Conservation (phyloP, 37 sponge, comb jelly and placozoan genomes). For the Haliclona indistincta region DNA sequence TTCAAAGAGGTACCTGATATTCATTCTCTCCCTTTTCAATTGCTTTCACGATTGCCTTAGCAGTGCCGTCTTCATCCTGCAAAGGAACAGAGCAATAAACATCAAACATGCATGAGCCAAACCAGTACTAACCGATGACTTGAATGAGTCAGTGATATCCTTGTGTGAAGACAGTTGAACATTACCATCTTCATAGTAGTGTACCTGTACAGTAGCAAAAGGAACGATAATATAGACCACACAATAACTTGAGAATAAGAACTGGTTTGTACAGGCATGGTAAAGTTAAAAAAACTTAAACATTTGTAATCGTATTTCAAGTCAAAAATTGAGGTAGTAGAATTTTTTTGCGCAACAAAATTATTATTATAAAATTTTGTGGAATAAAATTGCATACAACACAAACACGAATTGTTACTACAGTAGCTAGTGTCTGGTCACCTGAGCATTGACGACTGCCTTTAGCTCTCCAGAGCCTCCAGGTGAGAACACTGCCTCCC, state of each 20-base stretch:
- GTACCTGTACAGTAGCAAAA: slow-evolving; percentile 60
- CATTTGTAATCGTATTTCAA: no score
- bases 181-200: slow-evolving; percentile 99
- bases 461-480: slow-evolving; percentile 72
- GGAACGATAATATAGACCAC: no score
- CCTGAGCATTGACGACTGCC: slow-evolving; percentile 86
- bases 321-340: neutral
- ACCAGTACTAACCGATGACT: no score
- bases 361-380: no score
- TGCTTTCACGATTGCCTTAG: slow-evolving; percentile 71
- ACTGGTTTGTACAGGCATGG: neutral
- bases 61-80: slow-evolving; percentile 63
- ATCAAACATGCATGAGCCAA: neutral
- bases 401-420: no score
- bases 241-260: no score
- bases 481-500: slow-evolving; percentile 73
- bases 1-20: slow-evolving; percentile 94
- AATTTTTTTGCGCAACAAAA: no score
- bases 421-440: slow-evolving; percentile 11
- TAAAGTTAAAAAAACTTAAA: no score
- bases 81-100: neutral
- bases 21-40: slow-evolving; percentile 73
- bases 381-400: no score
- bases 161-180: slow-evolving; percentile 95
- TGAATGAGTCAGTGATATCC: slow-evolving; percentile 68